A percentile compares a stretch with the other conserved stretches of the same genome.
Conservation (phyloP, 2,113 vertebrate genomes). For the Pelobates fuscus region DNA sequence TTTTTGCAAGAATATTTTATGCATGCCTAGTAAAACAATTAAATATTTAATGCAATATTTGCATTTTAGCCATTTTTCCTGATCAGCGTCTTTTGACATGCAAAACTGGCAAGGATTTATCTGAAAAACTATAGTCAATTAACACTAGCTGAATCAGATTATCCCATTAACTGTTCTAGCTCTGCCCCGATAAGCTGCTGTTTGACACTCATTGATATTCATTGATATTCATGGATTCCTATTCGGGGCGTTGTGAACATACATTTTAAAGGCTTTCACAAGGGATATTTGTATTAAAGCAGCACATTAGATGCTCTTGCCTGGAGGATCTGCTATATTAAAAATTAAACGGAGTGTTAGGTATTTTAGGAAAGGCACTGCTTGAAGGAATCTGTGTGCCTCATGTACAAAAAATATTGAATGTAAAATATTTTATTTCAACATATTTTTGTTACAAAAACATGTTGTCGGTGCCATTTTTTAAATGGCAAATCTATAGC, state of each 20-base stretch:
- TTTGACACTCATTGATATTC: conserved; percentile 33
- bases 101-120: conserved; percentile 45
- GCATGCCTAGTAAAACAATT: neutral
- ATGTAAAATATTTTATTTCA: neutral
- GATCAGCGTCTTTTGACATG: conserved; percentile 23
- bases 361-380: conserved; percentile 59
- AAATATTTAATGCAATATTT: conserved; percentile 13
- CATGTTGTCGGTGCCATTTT: neutral
- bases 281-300: conserved; percentile 65
- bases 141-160: conserved; percentile 54
- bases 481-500: neutral
- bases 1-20: neutral
- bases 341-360: conserved; percentile 57
- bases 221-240: conserved; percentile 66
- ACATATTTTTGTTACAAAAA: neutral
- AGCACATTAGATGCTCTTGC: conserved; percentile 58
- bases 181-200: conserved; percentile 50
- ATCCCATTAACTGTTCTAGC: conserved; percentile 63
- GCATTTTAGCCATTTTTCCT: conserved; percentile 41
- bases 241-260: conserved; percentile 59
- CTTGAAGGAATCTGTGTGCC: conserved; percentile 56
- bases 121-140: conserved; percentile 60
- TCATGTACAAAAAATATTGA: conserved; percentile 18
- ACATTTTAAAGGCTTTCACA: conserved; percentile 51
- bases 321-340: conserved; percentile 60